Base-by-base conservation (phyloP, 1,140 invertebrate species). In the Drosophila repleta region DNA sequence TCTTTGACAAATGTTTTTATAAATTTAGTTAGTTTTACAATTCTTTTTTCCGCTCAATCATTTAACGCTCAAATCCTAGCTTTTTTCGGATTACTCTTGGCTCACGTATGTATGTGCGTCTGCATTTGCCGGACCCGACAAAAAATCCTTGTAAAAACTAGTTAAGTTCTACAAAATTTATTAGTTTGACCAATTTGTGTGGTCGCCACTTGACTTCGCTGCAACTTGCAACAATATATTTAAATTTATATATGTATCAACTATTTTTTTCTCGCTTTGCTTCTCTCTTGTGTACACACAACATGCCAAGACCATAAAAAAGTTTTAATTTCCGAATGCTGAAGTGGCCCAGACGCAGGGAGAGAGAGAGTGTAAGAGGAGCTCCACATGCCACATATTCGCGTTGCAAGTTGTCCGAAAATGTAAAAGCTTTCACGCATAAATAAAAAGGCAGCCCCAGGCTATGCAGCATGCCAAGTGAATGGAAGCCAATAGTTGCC, bases 381-480 rank as follows among this genome's bases (percentile, higher is more conserved):
- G 13, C 29, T 13, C 46, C 29, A 48, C 52, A 62, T 58, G 58
- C 62, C 62, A 63, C 73, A 58, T 24, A 57, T 68, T 48, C 49
- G 49, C 57, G 72, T 58, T 64, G 63, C 71, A 61, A 63, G 77
- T 71, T 76, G n/a, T 26, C 46, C 58, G 68, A 72, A 72, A 53
- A 76, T 80, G 76, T 76, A 45, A 69, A 65, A 76, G 74, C 73
- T 80, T 82, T 69, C 61, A 70, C 74, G 77, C 77, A 77, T 80
- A 82, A 82, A 82, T 80, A 82, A 82, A 74, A 57, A 57, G 56
- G 61, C n/a, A 7, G 39, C 39, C 74, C 74, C 66, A 41, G 62
- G 62, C 64, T 21, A 63, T 66, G 64, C 51, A 60, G 76, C 65
- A 70, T 79, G 65, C 66, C 75, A 79, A 65, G 41, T 49, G 29